Percentiles rank a stretch among this genome's conserved stretches.
These are phyloP conservation scores for Chelonoidis abingdonii DNA, from an alignment of 2,113 vertebrate genomes.

Conservation along the genomic window DNA sequence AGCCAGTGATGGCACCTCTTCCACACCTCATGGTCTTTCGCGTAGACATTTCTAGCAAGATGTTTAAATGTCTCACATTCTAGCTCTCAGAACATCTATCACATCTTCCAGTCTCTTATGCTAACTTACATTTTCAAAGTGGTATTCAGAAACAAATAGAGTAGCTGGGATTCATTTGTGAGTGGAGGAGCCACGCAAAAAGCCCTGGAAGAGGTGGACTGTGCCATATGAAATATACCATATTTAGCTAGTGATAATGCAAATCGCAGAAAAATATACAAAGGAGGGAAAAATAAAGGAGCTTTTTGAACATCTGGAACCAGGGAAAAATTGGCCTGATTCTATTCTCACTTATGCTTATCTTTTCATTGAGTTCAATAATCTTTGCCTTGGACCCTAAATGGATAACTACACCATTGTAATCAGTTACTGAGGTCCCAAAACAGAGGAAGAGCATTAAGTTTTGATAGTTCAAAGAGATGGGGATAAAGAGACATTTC, in stretches of 20 bases:
- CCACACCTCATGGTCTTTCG: neutral
- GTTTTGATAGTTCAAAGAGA: neutral
- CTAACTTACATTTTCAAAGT: neutral
- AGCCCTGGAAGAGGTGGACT: neutral
- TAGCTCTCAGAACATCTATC: neutral
- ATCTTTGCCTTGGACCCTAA: neutral
- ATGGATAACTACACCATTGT: neutral
- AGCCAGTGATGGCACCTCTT: neutral
- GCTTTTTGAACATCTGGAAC: neutral
- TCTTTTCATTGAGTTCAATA: neutral
- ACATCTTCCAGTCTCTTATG: neutral
- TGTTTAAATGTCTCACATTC: neutral
- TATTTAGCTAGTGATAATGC: neutral
- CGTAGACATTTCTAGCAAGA: neutral
- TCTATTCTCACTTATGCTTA: neutral
- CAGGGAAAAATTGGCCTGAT: neutral
- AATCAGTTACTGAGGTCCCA: neutral
- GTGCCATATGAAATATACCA: neutral
- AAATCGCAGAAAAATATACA: neutral
- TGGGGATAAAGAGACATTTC: neutral
- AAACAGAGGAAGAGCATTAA: neutral
- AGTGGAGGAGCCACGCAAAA: neutral
- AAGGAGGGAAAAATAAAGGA: neutral
- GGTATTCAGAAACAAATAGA: neutral
- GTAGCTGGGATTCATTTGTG: neutral